Evolutionary conservation across 2,113 vertebrate genomes (phyloP), one percentile per base, ranked within the genome.

Genomic region (Piaya cayana): DNA sequence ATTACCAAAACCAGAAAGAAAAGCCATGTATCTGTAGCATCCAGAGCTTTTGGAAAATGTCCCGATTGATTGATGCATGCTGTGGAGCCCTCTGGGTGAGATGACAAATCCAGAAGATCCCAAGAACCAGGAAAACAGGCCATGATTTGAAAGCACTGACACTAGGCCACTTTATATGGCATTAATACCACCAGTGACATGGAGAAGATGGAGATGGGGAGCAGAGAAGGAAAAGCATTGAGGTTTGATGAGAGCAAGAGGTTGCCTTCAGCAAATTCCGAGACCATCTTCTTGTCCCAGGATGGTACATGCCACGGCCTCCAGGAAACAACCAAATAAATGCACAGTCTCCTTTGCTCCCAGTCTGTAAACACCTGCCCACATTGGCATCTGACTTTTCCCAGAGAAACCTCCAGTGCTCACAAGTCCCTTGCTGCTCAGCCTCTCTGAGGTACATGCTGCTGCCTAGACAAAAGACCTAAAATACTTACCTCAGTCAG

Each of bases 91-190:
- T 53, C 67, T 13, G 17, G 14, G 25, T 30, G 64, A 86, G 58
- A 78, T 4, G 11, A 25, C 30, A 78, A 76, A 88, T 52, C 39
- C n/a, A 56, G 64, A 92, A 64, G 34, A 77, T 32, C 79, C 30
- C 21, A 49, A 64, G 69, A 78, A 39, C n/a, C 26, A 15, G 32
- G 68, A 77, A 72, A 86, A 58, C 26, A 77, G 39, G 63, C 63
- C 68, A 86, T 80, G n/a, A 11, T 75, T 63, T 82, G 82, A 83
- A 95, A 96, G 27, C 43, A 76, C 36, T 94, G 76, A 56, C 62
- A 63, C 25, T 59, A 71, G 50, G 32, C 43, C 71, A 80, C 42
- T 95, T 88, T 37, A 80, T 39, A 70, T 7, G 8, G 58, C 2
- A 2, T 56, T 90, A 72, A 76, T 56, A 50, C 18, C 37, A 88